A percentile compares a stretch with the other conserved stretches of the same genome.
Conservation (phyloP, 2,113 vertebrate genomes). For the Hyaena hyaena region DNA sequence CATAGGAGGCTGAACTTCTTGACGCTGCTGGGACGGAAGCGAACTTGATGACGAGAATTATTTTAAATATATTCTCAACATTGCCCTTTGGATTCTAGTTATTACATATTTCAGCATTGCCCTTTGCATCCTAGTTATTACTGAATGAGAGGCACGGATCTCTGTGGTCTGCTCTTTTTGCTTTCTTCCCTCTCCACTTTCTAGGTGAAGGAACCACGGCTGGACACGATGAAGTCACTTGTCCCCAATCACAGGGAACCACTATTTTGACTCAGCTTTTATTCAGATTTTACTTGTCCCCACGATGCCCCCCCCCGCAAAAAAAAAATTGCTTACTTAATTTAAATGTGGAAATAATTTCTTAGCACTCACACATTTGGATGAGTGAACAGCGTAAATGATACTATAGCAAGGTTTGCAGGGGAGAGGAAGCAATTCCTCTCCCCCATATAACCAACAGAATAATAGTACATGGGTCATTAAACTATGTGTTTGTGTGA, state of each 20-base stretch:
- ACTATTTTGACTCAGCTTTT: neutral
- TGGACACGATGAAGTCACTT: neutral
- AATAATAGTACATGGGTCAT: neutral
- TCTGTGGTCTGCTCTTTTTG: neutral
- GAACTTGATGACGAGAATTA: neutral
- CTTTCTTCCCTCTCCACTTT: neutral
- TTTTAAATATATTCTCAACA: neutral
- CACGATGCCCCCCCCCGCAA: fast-evolving
- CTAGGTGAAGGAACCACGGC: neutral
- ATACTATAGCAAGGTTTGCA: neutral
- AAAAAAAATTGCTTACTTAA: neutral
- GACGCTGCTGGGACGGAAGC: neutral
- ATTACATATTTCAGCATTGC: too few species aligned
- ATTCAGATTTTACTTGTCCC: neutral
- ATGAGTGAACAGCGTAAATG: neutral
- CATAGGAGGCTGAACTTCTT: neutral
- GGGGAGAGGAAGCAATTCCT: neutral
- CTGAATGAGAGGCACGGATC: neutral
- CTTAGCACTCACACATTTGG: neutral
- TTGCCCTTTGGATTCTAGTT: neutral
- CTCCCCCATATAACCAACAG: neutral
- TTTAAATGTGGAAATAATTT: neutral
- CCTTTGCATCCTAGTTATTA: neutral
- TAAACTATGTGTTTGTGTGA: neutral
- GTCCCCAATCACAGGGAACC: neutral